Evolutionary conservation across 2,888 invertebrate genomes (phyloP), one percentile per base, ranked within the genome.

Genomic region (Hesperia comma): DNA sequence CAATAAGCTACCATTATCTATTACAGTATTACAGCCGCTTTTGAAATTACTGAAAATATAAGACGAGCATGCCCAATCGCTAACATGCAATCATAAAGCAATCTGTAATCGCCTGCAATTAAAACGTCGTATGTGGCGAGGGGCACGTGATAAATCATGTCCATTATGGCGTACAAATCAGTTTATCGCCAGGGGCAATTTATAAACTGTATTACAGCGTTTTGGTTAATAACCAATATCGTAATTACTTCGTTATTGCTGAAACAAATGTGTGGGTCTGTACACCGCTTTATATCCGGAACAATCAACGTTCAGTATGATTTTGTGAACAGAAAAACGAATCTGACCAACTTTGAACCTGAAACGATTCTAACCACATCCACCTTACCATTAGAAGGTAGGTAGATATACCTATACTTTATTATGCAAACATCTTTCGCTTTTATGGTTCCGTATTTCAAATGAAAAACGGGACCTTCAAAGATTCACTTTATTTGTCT

Each of bases 181-280:
- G 66, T 66, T 66, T 60, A 66, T 66, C 66, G 60, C 66, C 54
- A 54, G 43, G 43, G 21, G 66, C 66, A 60, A 66, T 66, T 66
- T 66, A 66, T 66, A 66, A 66, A 60, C 66, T 60, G 66, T 66
- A 54, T 66, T 60, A 66, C 66, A 66, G 17, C 66, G 33, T 60
- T 66, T 66, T 66, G 66, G 66, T 66, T 66, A 66, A 54, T 66
- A 66, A 66, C 66, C 66, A 66, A 66, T 66, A 66, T 66, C 60
- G 64, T 66, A 66, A 66, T 66, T 66, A 66, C 66, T 66, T 66
- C 58, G 58, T 64, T 58, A 64, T 64, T 58, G 41, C 64, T 49
- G 63, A 64, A 58, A 57, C 40, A 40, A 63, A 63, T 63, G 53
- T 56, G 55, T 51, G 21, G 51, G 58, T 51, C 32, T 58, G 49